These are phyloP conservation scores for Hydrophis major DNA, from an alignment of 2,797 vertebrate species.

Conservation along the genomic window DNA sequence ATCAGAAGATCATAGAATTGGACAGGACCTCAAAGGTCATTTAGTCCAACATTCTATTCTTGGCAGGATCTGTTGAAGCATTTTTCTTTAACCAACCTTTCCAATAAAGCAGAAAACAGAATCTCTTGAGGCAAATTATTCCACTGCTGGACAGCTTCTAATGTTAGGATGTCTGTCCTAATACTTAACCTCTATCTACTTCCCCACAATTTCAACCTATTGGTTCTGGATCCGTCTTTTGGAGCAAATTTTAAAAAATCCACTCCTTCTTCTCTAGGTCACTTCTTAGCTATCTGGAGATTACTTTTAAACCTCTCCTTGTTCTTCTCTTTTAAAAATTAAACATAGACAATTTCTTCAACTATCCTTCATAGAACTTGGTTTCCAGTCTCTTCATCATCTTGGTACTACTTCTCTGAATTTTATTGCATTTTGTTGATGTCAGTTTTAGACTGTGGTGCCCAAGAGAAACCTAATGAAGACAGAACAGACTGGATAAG, in stretches of 20 bases:
- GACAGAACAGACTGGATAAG: not conserved
- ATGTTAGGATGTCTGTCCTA: not conserved
- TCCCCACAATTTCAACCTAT: not conserved
- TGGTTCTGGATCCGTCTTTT: not conserved
- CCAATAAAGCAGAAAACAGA: not conserved
- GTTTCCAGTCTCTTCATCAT: not conserved
- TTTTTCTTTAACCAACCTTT: not conserved
- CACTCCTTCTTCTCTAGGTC: not conserved
- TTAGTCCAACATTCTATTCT: not conserved
- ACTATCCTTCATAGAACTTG: not conserved
- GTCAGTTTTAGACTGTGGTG: not conserved
- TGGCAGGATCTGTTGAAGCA: not conserved
- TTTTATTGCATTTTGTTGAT: not conserved
- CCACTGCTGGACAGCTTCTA: not conserved
- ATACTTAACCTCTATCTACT: not conserved
- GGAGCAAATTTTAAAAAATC: not conserved
- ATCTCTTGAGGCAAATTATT: not conserved
- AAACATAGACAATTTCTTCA: not conserved
- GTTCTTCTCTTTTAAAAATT: not conserved
- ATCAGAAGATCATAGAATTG: not conserved
- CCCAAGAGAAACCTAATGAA: not conserved
- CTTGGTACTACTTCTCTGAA: not conserved
- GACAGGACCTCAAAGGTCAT: not conserved
- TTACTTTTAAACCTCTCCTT: not conserved
- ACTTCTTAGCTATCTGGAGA: not conserved